These are phyloP conservation scores for Trichechus manatus DNA, from an alignment of 2,113 vertebrate species.

Conservation along the genomic window DNA sequence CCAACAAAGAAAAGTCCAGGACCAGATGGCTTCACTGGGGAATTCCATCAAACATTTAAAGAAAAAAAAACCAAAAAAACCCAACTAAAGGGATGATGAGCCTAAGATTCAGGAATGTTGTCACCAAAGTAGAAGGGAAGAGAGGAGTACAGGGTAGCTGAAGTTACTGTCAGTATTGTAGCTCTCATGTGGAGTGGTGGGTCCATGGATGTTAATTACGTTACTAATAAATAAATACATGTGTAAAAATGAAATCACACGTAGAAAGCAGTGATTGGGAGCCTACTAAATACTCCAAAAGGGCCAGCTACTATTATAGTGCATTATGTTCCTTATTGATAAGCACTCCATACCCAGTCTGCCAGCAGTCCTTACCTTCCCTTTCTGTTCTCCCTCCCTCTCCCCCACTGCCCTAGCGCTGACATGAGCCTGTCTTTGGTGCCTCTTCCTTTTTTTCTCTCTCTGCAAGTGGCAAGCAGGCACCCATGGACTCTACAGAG, in stretches of 20 bases:
- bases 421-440: not conserved
- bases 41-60: no score
- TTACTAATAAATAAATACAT: not conserved
- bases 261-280: not conserved
- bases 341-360: not conserved
- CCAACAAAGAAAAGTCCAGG: not conserved
- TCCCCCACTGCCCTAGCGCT: not conserved
- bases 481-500: not conserved
- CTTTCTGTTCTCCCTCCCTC: not conserved
- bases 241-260: not conserved
- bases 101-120: not conserved
- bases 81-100: not conserved
- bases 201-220: not conserved
- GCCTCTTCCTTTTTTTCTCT: not conserved
- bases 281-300: not conserved
- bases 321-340: not conserved
- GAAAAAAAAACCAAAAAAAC: no score
- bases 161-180: no score
- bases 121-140: accelerated
- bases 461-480: not conserved
- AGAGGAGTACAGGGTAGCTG: not conserved
- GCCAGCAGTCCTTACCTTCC: not conserved
- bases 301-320: accelerated
- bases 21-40: no score
- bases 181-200: not conserved